Conservation (phyloP, 2,888 invertebrate species). For the Noctua janthina region DNA sequence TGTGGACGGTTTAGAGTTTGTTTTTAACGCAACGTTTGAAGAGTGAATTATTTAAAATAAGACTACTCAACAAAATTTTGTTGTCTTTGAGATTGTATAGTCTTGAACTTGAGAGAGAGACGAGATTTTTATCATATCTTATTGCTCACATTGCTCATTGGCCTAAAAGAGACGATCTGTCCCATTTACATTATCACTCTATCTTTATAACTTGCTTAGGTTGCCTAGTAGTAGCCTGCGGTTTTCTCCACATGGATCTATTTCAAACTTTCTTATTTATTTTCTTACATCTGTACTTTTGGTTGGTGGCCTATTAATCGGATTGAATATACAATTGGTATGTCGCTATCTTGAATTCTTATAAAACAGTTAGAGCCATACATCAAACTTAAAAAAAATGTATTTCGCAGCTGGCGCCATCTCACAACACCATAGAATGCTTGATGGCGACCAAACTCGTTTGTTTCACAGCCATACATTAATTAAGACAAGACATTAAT, state of each 20-base stretch:
- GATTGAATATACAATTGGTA: not conserved
- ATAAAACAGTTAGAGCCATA: slow-evolving; percentile 13
- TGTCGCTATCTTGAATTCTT: not conserved
- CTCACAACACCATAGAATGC: slow-evolving; percentile 3
- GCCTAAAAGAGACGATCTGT: not conserved
- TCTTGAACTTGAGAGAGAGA: not conserved
- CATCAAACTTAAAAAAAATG: slow-evolving; percentile 3
- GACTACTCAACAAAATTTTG: not conserved
- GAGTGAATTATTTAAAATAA: not conserved
- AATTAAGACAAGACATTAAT: slow-evolving; percentile 51
- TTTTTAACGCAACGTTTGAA: not conserved
- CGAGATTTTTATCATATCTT: not conserved
- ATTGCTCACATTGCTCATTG: not conserved
- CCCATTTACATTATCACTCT: not conserved
- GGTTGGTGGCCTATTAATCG: not conserved
- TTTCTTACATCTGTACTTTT: not conserved
- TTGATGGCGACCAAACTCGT: slow-evolving; percentile 49
- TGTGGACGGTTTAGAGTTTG: slow-evolving; percentile 16
- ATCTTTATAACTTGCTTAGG: not conserved
- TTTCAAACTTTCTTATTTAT: not conserved
- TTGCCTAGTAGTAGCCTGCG: too few relatives aligned
- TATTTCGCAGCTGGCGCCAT: slow-evolving; percentile 13
- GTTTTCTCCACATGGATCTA: not conserved
- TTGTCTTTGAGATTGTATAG: not conserved
- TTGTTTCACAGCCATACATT: slow-evolving; percentile 44